These are phyloP conservation scores for Oedothorax gibbosus DNA, from an alignment of 1,140 invertebrate species.

Conservation along the genomic window DNA sequence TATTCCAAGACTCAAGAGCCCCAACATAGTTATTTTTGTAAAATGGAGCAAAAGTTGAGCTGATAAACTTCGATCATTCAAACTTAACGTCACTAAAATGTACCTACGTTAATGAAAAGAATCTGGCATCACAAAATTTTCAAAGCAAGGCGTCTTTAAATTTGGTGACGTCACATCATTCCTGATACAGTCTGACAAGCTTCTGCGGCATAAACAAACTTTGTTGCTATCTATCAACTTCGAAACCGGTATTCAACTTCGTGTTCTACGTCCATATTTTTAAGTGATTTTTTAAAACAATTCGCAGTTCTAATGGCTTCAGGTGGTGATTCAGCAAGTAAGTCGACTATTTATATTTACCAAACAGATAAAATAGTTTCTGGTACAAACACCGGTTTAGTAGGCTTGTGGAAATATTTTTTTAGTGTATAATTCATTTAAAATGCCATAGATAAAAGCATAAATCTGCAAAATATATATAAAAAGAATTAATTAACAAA, in stretches of 20 bases:
- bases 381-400: too few species aligned
- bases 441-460: too few species aligned
- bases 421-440: too few species aligned
- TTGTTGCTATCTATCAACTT: not conserved
- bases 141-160: constrained; percentile 6
- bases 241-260: not conserved
- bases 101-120: not conserved
- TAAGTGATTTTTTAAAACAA: not conserved
- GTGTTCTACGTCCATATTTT: not conserved
- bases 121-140: constrained; percentile 7
- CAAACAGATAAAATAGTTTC: too few species aligned
- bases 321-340: constrained; percentile 21
- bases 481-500: too few species aligned
- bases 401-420: too few species aligned
- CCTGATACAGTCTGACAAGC: not conserved
- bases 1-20: too few species aligned
- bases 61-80: too few species aligned
- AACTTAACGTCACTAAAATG: too few species aligned
- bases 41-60: too few species aligned
- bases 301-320: constrained; percentile 8
- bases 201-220: constrained; percentile 26
- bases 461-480: too few species aligned
- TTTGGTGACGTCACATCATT: constrained; percentile 22
- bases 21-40: too few species aligned
- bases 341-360: not conserved